phyloP scores from a whole-genome alignment of 1,140 invertebrate genomes.

The Pogonus chalceus region DNA sequence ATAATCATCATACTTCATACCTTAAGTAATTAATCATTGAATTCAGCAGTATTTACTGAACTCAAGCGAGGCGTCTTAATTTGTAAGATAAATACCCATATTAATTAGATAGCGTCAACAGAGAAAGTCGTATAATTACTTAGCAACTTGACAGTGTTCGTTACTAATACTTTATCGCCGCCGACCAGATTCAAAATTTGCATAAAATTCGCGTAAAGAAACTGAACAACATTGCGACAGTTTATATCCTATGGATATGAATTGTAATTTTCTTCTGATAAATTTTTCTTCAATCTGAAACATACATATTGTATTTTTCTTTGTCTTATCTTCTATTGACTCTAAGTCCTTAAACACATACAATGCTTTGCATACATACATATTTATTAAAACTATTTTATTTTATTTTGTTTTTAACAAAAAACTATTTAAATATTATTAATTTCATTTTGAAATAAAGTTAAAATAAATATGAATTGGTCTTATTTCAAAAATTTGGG shows the following conservation, averaged over 20 bases:
- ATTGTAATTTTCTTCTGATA: constrained; percentile 5
- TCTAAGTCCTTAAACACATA: too few relatives aligned
- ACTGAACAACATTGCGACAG: constrained; percentile 8
- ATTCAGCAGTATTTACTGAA: constrained; percentile 32
- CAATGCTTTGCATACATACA: too few relatives aligned
- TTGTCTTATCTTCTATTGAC: too few relatives aligned
- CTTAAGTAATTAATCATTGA: constrained; percentile 36
- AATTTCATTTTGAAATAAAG: too few relatives aligned
- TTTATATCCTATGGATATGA: constrained; percentile 1
- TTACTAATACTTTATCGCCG: constrained; percentile 36
- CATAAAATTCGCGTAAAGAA: constrained; percentile 27
- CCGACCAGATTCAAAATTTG: constrained; percentile 25
- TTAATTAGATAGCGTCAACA: constrained; percentile 37
- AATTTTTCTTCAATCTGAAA: too few relatives aligned
- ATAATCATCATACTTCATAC: constrained; percentile 17
- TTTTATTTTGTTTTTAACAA: too few relatives aligned
- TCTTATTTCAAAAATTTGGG: too few relatives aligned
- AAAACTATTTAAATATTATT: too few relatives aligned
- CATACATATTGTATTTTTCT: too few relatives aligned
- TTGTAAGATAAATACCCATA: constrained; percentile 38
- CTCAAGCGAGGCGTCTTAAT: constrained; percentile 35
- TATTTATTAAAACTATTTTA: too few relatives aligned
- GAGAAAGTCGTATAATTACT: constrained; percentile 34
- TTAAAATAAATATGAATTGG: too few relatives aligned
- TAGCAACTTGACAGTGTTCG: constrained; percentile 32